These are phyloP conservation scores for Meloidogyne exigua DNA, from an alignment of 1,140 invertebrate species.

Conservation along the genomic window DNA sequence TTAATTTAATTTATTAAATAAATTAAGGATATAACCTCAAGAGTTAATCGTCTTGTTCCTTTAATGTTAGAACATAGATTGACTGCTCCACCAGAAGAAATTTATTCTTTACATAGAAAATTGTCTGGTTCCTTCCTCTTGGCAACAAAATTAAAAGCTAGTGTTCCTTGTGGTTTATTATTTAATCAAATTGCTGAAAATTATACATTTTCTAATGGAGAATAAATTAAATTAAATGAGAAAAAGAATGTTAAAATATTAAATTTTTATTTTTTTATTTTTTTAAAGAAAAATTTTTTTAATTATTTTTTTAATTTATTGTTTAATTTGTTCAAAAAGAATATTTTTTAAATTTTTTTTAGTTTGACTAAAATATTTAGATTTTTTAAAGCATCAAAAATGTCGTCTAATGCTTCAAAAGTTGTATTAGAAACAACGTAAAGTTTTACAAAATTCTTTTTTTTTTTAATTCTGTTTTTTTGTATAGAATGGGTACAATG, in stretches of 20 bases:
- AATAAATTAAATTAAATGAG: background rate
- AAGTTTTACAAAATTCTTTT: background rate
- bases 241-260: no score
- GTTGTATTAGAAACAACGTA: conserved; percentile 29
- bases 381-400: background rate
- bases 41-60: conserved; percentile 82
- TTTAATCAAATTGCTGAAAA: conserved; percentile 75
- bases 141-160: conserved; percentile 83
- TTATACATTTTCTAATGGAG: conserved; percentile 45
- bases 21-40: conserved; percentile 74
- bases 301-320: background rate
- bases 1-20: no score
- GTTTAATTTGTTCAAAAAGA: background rate
- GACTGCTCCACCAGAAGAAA: conserved; percentile 94
- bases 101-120: conserved; percentile 96
- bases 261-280: background rate
- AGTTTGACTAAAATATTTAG: background rate
- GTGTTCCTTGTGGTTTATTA: conserved; percentile 79
- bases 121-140: conserved; percentile 92
- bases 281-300: background rate
- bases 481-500: conserved; percentile 35
- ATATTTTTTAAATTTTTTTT: background rate
- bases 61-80: conserved; percentile 89
- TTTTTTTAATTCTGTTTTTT: conserved; percentile 4
- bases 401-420: conserved; percentile 19